Evolutionary conservation across 2,888 invertebrate species (phyloP), one percentile per base, ranked within the genome.

Genomic region (Metellina segmentata): DNA sequence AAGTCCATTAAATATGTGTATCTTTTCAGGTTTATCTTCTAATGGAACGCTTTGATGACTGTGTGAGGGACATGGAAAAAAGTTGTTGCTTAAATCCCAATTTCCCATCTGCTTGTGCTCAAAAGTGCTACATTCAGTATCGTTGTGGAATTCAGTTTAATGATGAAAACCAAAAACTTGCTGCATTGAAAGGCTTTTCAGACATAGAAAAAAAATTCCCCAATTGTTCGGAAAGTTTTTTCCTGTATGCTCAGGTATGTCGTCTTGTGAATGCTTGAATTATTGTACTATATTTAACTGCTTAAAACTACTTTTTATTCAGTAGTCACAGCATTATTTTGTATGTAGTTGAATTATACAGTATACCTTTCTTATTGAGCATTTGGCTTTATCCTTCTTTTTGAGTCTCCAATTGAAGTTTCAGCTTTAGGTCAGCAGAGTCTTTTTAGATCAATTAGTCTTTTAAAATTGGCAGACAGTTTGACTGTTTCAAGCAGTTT

Each of bases 61-160:
- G 99, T 0, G 96, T 97, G 87, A 95, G 96, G 19, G 98, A 99
- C 95, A 98, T 98, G 95, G 96, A 97, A 82, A 97, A 96, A 94
- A 97, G 98, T 52, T 97, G 98, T 7, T 96, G 96, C 94, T 95
- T 98, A 51, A 97, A 97, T 94, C 98, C 98, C 2, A 95, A 97
- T 93, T 98, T 98, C 95, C 97, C 97, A 4, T 97, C 98, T 94
- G 97, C 98, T 4, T 97, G 96, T 94, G 97, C 98, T 85, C 99
- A 99, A 95, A 98, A 98, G 95, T 97, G 97, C 94, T 98, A 98
- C 95, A 94, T 96, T 81, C 95, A 96, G 79, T 96, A 92, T 78
- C 77, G 92, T 20, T 91, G 91, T 72, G 93, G 93, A 13, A 53
- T 90, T 16, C 79, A 92, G 11, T 92, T 85, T 61, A 93, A 93